Conservation (phyloP, 2,113 vertebrate genomes). For the Acanthochromis polyacanthus region DNA sequence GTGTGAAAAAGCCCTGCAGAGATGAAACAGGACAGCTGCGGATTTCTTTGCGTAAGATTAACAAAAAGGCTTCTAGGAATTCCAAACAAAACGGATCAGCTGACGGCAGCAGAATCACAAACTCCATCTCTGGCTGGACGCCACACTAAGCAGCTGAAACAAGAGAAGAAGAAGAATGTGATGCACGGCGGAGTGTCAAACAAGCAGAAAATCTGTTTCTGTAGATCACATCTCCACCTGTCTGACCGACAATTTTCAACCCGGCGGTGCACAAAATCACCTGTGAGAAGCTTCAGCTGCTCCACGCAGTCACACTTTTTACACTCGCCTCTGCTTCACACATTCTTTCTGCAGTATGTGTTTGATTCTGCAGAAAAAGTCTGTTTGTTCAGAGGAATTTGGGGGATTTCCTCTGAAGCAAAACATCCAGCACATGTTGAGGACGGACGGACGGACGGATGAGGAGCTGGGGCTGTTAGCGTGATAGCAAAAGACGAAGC, state of each 20-base stretch:
- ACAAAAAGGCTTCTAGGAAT: not conserved
- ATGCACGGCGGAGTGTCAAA: not conserved
- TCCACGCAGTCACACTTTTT: no score
- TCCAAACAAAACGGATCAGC: not conserved
- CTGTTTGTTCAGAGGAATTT: constrained; percentile 5
- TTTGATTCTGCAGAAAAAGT: no score
- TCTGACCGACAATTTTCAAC: not conserved
- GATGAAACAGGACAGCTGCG: not conserved
- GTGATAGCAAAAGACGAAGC: not conserved
- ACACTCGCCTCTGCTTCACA: no score
- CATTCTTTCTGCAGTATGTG: no score
- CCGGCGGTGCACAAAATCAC: not conserved
- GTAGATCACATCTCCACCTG: not conserved
- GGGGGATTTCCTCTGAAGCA: not conserved
- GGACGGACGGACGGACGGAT: not conserved
- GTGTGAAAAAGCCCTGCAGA: no score
- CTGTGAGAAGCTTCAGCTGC: constrained; percentile 16
- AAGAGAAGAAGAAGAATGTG: constrained; percentile 1
- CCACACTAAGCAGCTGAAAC: constrained; percentile 33
- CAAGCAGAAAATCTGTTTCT: not conserved
- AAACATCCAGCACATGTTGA: constrained; percentile 19
- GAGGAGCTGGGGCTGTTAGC: not conserved
- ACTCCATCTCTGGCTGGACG: not conserved
- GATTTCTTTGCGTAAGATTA: not conserved
- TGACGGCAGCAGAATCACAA: constrained; percentile 5